Conservation (phyloP, 2,113 vertebrate species). For the Arothron firmamentum region DNA sequence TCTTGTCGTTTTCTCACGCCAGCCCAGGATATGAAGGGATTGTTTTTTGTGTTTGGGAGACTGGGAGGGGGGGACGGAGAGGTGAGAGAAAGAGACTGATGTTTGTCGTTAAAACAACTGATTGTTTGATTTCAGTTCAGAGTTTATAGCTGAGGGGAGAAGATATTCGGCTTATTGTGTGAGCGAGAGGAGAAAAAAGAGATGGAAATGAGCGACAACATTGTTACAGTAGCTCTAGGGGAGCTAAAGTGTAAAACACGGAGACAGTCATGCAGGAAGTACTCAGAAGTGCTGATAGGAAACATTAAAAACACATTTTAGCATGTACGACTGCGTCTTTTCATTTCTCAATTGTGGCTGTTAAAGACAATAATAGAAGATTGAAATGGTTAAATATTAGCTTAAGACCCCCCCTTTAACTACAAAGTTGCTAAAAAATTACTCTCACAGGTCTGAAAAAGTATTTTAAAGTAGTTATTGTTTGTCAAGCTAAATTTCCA, state of each 20-base stretch:
- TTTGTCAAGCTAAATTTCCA: too few species aligned
- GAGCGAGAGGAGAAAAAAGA: not conserved
- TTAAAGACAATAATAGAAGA: too few species aligned
- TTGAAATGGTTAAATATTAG: too few species aligned
- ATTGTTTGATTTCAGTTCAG: slow-evolving; percentile 18
- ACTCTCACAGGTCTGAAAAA: too few species aligned
- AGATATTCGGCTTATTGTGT: not conserved
- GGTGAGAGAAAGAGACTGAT: slow-evolving; percentile 2
- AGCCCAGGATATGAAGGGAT: slow-evolving; percentile 50
- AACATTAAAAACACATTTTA: too few species aligned
- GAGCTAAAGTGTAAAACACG: not conserved
- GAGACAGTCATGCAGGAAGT: too few species aligned
- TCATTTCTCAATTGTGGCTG: too few species aligned
- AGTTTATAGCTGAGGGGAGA: not conserved
- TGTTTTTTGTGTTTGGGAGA: slow-evolving; percentile 54
- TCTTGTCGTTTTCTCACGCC: slow-evolving; percentile 62
- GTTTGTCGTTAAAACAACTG: not conserved
- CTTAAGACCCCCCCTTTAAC: too few species aligned
- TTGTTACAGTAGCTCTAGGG: not conserved
- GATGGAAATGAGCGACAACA: not conserved
- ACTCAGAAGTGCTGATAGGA: too few species aligned
- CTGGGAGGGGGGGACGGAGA: slow-evolving; percentile 5
- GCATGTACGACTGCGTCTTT: too few species aligned
- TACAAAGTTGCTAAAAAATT: too few species aligned
- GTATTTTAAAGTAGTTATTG: too few species aligned